These are phyloP conservation scores for Cebidichthys violaceus DNA, from an alignment of 2,113 vertebrate species.

Conservation along the genomic window DNA sequence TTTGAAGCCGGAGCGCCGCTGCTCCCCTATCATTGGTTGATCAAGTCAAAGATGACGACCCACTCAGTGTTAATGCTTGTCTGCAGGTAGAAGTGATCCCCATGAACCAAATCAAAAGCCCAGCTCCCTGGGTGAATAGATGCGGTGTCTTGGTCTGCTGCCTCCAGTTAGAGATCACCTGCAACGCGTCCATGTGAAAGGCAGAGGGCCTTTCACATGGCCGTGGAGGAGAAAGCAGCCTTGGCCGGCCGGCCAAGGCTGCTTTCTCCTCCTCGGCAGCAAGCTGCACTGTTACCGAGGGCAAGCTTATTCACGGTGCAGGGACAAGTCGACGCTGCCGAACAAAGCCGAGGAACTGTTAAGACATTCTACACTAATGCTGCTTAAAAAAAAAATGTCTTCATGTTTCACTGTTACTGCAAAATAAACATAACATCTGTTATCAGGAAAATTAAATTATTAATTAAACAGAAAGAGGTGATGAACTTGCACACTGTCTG, in stretches of 20 bases:
- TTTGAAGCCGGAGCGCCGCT: slow-evolving; percentile 62
- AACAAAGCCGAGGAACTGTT: slow-evolving; percentile 47
- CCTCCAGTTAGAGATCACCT: slow-evolving; percentile 53
- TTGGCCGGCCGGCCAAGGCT: slow-evolving; percentile 66
- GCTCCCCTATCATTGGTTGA: slow-evolving; percentile 78
- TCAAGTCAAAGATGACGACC: slow-evolving; percentile 82
- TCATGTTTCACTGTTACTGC: background rate
- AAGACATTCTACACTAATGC: slow-evolving; percentile 8
- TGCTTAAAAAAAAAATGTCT: slow-evolving; percentile 6
- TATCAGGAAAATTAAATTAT: background rate
- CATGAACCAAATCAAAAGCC: slow-evolving; percentile 74
- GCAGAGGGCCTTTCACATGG: too few species aligned
- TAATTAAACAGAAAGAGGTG: background rate
- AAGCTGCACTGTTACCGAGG: slow-evolving; percentile 41
- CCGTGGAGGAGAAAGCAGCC: too few species aligned
- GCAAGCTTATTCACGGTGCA: slow-evolving; percentile 40
- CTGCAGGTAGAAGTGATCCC: slow-evolving; percentile 75
- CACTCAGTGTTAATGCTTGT: slow-evolving; percentile 75
- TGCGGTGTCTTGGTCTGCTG: slow-evolving; percentile 50
- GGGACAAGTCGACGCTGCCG: slow-evolving; percentile 34
- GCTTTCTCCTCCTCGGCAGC: slow-evolving; percentile 31
- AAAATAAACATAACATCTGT: background rate
- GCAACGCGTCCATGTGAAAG: slow-evolving; percentile 52
- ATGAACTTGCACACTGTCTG: background rate
- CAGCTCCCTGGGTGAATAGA: slow-evolving; percentile 62